Base-by-base conservation (phyloP, 1,140 invertebrate genomes). In the Scaptomyza hsui region DNA sequence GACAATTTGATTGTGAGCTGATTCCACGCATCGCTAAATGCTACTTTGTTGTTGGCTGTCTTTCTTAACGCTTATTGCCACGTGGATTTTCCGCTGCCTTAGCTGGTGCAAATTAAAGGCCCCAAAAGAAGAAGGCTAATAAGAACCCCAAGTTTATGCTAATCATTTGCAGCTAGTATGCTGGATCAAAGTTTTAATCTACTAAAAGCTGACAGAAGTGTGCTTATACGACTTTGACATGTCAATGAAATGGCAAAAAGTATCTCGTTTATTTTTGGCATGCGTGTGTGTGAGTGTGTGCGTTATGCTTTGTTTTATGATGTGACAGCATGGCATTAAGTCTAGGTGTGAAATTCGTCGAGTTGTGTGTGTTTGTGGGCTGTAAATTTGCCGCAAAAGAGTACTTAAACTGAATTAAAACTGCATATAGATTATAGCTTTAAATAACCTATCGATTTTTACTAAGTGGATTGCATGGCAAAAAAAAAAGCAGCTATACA, bases 131-230 rank as follows among this genome's bases (percentile, higher is more conserved):
- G n/a, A n/a, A n/a, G n/a, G n/a, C n/a, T n/a, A n/a, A n/a, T n/a
- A n/a, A 10, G 19, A 41, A 37, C 35, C 26, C 45, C 19, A 57
- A 39, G 55, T 65, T 41, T 48, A 53, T 75, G 61, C 16, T 61
- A 48, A 61, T 67, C 48, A 47, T 69, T 79, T 75, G 37, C 44
- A n/a, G 73, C 32, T 55, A n/a, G n/a, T n/a, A 63, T 44, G 69
- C 29, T 35, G 55, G 65, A 65, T 59, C 62, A 72, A 88, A 78
- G 45, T 81, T 86, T 78, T 88, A 88, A 86, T 86, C 82, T 67
- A 72, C 81, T 81, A 78, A 88, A 86, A 88, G 78, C 82, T 55
- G 72, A 41, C 57, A 49, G 42, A 63, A 72, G 64, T 61, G 37
- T 70, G 76, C 70, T 75, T 80, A 64, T 72, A 42, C 15, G 59